Base-by-base conservation (phyloP, 35 echinoderm and acorn worm genomes). In the Lytechinus pictus region DNA sequence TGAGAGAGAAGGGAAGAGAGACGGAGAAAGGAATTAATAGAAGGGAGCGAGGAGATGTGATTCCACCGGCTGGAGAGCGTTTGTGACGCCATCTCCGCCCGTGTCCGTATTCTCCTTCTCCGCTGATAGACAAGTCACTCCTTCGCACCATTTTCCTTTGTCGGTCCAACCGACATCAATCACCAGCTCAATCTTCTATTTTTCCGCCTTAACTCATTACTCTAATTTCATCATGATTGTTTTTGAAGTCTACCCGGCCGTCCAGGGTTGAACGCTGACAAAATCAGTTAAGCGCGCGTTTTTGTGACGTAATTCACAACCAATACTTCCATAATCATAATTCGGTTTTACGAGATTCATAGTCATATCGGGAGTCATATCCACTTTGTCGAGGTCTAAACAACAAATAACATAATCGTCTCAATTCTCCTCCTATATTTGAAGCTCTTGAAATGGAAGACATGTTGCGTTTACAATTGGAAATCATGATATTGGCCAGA, bases 151-250 rank as follows among this genome's bases (percentile, higher is more conserved):
- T 7, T 24, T 24, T 79, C 66, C 66, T 79, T 79, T 79, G 66
- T 79, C 66, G 66, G 66, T 79, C 66, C n/a, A 79, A 16, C n/a
- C 66, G 21, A 79, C 66, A 79, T 79, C 66, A 16, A 79, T 79
- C 66, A 79, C 66, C 66, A 79, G 8, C 66, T n/a, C n/a, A 79
- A 16, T 79, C 14, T 16, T 16, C 66, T 79, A 79, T 90, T 90
- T 44, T 90, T 90, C 88, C 28, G 10, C 88, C 88, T 90, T 90
- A 79, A 19, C 88, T 52, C 29, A 52, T 90, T 52, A 90, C 33
- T 90, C 88, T 90, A 52, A 90, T 90, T 90, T 90, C 88, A 54
- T 33, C 28, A 21, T 90, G 88, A 90, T 90, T 90, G 88, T 90
- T 90, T 90, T 90, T 51, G 88, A 90, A 90, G 88, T 90, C 29